Evolutionary conservation across 2,888 invertebrate species (phyloP), one percentile per base, ranked within the genome.

Genomic region (Epinotia bilunana): DNA sequence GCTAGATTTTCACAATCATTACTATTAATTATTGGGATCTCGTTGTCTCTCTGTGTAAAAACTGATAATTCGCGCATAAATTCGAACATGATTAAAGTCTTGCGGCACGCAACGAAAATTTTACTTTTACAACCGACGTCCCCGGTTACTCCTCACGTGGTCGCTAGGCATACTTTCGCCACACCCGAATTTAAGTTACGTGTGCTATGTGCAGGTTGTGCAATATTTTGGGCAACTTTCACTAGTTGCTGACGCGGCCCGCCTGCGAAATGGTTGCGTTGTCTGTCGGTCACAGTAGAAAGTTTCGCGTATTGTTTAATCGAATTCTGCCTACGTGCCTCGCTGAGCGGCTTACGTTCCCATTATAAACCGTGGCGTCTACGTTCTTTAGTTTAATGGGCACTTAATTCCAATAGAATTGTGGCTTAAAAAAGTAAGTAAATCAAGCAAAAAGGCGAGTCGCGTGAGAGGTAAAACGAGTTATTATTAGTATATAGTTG

Each of bases 171-270:
- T 85, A 91, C 93, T 93, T 93, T 94, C 93, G 90, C 92, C 87
- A 87, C 88, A 88, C 86, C 91, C 90, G 88, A 93, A 92, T 91
- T 92, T 90, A 86, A 90, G 92, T 93, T 89, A 90, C 91, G 90
- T 89, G 89, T 88, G 81, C 85, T 79, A 78, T 80, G 83, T 84
- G 87, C 87, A 85, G 86, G 72, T 75, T 93, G 94, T 93, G 94
- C 93, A 93, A 93, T 90, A 91, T 88, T 93, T 94, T 93, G 88
- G 92, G 88, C 89, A 90, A 92, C 94, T 94, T 94, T 94, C 94
- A 92, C 93, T 92, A 85, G 86, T 83, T 83, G 88, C 89, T 90
- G 91, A 93, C 92, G 92, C 90, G 89, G 86, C 84, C 80, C 84
- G 93, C 89, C 91, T 93, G 93, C 91, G 83, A 92, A 93, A 90